Evolutionary conservation across 2,113 vertebrate genomes (phyloP).

Genomic region (Hemicordylus capensis): DNA sequence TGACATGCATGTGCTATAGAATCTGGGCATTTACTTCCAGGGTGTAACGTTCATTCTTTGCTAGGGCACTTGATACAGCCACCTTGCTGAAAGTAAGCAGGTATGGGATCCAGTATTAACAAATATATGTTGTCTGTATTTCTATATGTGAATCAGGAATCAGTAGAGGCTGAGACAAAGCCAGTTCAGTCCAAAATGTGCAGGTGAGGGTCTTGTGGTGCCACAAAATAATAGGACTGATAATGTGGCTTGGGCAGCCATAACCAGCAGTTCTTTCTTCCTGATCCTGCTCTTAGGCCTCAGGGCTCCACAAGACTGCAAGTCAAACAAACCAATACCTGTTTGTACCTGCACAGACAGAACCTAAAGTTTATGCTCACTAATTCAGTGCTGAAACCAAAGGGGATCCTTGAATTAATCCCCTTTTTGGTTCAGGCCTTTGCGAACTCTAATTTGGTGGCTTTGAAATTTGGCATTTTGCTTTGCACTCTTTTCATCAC

Average conservation of each 20-base stretch:
- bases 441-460: background rate
- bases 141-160: background rate
- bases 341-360: conserved; percentile 6
- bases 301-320: background rate
- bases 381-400: background rate
- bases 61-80: background rate
- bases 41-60: background rate
- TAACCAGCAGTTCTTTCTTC: background rate
- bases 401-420: background rate
- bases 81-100: too few relatives aligned
- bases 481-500: background rate
- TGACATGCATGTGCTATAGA: background rate
- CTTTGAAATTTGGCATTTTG: background rate
- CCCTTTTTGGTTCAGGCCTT: background rate
- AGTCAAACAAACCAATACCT: background rate
- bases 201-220: background rate
- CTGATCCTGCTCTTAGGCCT: background rate
- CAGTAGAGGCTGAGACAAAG: background rate
- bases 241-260: background rate
- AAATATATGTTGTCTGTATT: background rate
- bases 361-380: background rate
- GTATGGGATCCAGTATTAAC: too few relatives aligned
- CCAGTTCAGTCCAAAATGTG: background rate
- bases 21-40: background rate
- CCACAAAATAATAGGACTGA: background rate